A percentile compares a stretch with the other conserved stretches of the same genome.
Conservation (phyloP, 2,888 invertebrate genomes). For the Protodeltote pygarga region DNA sequence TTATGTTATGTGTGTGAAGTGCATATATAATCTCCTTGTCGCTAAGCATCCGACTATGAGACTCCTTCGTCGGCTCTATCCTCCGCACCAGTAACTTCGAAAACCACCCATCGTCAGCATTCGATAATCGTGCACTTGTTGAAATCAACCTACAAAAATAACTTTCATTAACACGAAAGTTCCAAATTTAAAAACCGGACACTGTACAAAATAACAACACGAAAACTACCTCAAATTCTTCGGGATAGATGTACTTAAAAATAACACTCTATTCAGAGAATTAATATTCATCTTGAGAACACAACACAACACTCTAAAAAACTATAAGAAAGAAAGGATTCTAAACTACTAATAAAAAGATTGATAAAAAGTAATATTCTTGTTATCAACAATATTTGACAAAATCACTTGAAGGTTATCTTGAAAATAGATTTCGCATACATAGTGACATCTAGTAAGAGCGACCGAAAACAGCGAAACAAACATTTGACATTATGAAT, state of each 20-base stretch:
- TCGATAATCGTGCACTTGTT: conserved; percentile 67
- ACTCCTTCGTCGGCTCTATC: conserved; percentile 97
- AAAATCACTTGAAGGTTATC: conserved; percentile 86
- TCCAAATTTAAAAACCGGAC: conserved; percentile 61
- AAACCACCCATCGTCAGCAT: conserved; percentile 92
- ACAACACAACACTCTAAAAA: conserved; percentile 42
- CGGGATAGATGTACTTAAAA: conserved; percentile 67
- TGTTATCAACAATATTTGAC: conserved; percentile 83
- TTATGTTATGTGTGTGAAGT: conserved; percentile 97
- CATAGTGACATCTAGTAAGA: conserved; percentile 69
- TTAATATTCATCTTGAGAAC: conserved; percentile 66
- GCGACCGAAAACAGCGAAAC: conserved; percentile 51
- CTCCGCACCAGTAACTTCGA: conserved; percentile 95
- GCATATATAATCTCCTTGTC: conserved; percentile 98
- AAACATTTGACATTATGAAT: conserved; percentile 15
- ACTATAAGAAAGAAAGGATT: too few relatives aligned
- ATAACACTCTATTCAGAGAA: conserved; percentile 73
- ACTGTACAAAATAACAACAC: conserved; percentile 45
- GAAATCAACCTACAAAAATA: conserved; percentile 78
- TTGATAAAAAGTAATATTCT: conserved; percentile 58
- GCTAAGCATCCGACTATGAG: conserved; percentile 98
- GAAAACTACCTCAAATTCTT: conserved; percentile 75
- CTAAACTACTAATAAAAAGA: conserved; percentile 53
- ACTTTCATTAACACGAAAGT: conserved; percentile 50
- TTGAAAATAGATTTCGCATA: conserved; percentile 73